Evolutionary conservation across 2,797 vertebrate species (phyloP), one percentile per base, ranked within the genome.

Genomic region (Aulostomus chinensis): DNA sequence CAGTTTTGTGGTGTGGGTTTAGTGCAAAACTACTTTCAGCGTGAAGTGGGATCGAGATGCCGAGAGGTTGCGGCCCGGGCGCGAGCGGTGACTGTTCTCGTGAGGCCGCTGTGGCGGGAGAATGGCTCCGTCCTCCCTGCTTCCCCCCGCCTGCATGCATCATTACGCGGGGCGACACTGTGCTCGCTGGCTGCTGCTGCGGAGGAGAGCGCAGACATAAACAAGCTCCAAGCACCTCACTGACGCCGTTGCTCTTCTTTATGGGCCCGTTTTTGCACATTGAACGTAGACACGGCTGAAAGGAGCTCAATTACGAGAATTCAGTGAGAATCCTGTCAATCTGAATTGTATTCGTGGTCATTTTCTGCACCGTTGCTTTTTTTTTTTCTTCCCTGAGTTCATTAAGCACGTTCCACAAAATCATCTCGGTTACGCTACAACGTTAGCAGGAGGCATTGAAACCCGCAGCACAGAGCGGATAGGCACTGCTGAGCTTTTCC

Each of bases 131-230:
- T 33, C 42, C 29, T 70, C 40, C 12, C 45, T 31, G 16, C 54
- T 40, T 57, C 58, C 45, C 50, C 60, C 58, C 18, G 17, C 39
- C 29, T 78, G 48, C 52, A 84, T 70, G 78, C 76, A 71, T 80
- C 87, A 88, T 87, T 88, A 85, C 67, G 68, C 78, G 73, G 61
- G 73, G 73, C 77, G 47, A 37, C 14, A 25, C 70, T 63, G 69
- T 67, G 66, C 59, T 86, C 18, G 37, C 38, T 58, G 69, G 56
- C 51, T 22, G 28, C 65, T 40, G 25, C 12, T 47, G 51, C 8
- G 43, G 43, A 18, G 46, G 40, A 46, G 47, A 76, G 68, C 61
- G 47, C 63, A 20, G 41, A 62, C 59, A 63, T 74, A 73, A 76
- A 86, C 59, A 81, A 86, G 71, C 78, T 70, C 63, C 67, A 59